These are phyloP conservation scores for Monomorium pharaonis DNA, from an alignment of 1,140 invertebrate species.

Conservation along the genomic window DNA sequence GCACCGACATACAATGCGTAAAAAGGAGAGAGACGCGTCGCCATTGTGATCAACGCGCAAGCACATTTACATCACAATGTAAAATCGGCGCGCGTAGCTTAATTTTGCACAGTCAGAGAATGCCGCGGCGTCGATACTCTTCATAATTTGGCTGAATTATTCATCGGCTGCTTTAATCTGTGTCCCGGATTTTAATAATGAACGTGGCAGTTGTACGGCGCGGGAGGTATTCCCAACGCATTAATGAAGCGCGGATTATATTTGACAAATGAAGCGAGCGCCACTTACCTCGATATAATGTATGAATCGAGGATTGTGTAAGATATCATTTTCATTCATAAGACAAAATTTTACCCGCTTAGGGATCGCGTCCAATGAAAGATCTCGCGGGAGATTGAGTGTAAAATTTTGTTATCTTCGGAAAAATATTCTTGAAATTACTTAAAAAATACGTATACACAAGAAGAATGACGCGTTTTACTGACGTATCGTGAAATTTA, in stretches of 20 bases:
- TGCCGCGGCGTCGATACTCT: conserved; percentile 40
- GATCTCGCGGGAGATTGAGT: not conserved
- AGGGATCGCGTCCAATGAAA: not conserved
- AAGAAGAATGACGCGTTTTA: no score
- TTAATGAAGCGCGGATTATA: conserved; percentile 50
- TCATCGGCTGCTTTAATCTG: conserved; percentile 54
- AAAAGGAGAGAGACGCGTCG: conserved; percentile 23
- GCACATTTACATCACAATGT: conserved; percentile 44
- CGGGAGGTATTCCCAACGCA: conserved; percentile 25
- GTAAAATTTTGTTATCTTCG: not conserved
- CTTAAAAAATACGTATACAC: not conserved
- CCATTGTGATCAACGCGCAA: conserved; percentile 18
- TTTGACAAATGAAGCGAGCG: conserved; percentile 54
- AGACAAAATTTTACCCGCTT: not conserved
- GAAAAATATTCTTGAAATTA: not conserved
- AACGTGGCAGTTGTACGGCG: conserved; percentile 11
- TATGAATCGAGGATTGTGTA: conserved; percentile 7
- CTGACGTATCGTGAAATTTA: no score
- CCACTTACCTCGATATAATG: conserved; percentile 45
- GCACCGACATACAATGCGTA: not conserved
- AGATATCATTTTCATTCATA: conserved; percentile 43
- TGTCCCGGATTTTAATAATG: conserved; percentile 58
- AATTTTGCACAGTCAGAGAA: conserved; percentile 33
- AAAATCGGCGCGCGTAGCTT: conserved; percentile 48
- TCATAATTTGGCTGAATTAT: conserved; percentile 56